Evolutionary conservation across 2,888 invertebrate species (phyloP).

Genomic region (Griposia aprilina): DNA sequence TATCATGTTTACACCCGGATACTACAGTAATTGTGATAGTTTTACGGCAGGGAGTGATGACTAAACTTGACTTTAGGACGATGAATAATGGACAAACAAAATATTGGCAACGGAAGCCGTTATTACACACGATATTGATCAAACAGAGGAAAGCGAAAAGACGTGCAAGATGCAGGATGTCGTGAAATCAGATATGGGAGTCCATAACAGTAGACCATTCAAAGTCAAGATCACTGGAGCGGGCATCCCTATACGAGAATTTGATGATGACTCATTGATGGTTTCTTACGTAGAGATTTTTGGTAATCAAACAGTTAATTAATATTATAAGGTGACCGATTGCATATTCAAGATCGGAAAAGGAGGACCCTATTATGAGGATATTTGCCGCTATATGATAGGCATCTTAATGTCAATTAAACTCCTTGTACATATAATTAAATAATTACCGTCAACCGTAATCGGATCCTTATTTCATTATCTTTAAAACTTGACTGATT

Average conservation of each 20-base stretch:
- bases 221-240: conserved; percentile 21
- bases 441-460: conserved; percentile 45
- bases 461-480: conserved; percentile 36
- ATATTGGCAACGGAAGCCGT: background rate
- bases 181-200: conserved; percentile 32
- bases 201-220: background rate
- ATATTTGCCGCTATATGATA: conserved; percentile 10
- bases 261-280: background rate
- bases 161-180: conserved; percentile 2
- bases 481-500: conserved; percentile 49
- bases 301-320: background rate
- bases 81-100: background rate
- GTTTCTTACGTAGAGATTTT: background rate
- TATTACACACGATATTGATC: background rate
- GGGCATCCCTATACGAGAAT: background rate
- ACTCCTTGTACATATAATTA: conserved; percentile 35
- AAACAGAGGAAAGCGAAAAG: conserved; percentile 3
- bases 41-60: too few relatives aligned
- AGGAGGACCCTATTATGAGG: background rate
- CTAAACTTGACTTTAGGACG: background rate
- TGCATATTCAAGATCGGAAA: background rate
- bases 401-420: conserved; percentile 14
- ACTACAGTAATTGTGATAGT: too few relatives aligned
- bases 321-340: background rate
- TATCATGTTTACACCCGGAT: background rate